phyloP scores from a whole-genome alignment of 1,140 invertebrate genomes.

The Brachionus koreanus region DNA sequence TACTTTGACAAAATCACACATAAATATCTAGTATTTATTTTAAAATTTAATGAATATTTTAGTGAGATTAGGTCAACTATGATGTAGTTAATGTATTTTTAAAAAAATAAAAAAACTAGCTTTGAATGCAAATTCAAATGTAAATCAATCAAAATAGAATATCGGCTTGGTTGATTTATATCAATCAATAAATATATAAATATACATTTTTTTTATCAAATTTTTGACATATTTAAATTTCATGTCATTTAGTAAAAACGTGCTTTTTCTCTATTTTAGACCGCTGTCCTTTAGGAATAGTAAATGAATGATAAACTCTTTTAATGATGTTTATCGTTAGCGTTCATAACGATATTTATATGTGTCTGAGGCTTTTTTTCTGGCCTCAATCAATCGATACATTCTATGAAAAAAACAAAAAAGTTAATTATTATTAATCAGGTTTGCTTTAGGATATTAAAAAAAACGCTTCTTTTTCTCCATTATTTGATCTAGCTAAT shows the following conservation, averaged over 20 bases:
- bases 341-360: background rate
- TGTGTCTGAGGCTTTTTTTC: background rate
- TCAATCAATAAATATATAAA: background rate
- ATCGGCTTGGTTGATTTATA: background rate
- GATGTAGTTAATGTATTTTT: background rate
- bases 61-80: background rate
- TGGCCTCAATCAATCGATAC: background rate
- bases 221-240: background rate
- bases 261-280: background rate
- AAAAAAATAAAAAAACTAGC: background rate
- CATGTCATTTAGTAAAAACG: background rate
- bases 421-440: conserved; percentile 5
- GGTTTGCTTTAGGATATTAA: conserved; percentile 7
- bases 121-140: background rate
- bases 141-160: background rate
- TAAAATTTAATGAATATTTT: background rate
- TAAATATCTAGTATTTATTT: background rate
- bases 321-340: conserved; percentile 2
- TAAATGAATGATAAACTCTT: background rate
- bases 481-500: background rate
- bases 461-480: background rate
- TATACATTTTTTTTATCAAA: background rate
- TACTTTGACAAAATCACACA: background rate
- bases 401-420: background rate
- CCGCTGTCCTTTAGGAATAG: background rate